Evolutionary conservation across 2,888 invertebrate species (phyloP).

Genomic region (Temnothorax unifasciatus): DNA sequence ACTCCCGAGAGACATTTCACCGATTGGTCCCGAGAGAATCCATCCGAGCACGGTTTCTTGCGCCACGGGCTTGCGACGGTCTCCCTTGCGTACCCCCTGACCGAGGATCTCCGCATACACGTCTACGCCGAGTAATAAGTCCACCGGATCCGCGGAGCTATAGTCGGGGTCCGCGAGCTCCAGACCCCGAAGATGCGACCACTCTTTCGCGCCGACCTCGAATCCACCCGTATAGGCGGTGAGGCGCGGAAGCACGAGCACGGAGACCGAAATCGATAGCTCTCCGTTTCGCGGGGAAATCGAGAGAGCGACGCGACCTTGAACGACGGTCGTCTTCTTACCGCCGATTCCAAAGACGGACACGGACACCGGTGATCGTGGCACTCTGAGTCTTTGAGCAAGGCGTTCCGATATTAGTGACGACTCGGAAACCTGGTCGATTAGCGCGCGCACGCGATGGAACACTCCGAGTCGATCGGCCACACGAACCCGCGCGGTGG

Average conservation of each 20-base stretch:
- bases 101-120: background rate
- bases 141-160: background rate
- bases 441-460: too few relatives aligned
- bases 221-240: background rate
- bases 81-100: background rate
- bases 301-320: background rate
- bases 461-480: too few relatives aligned
- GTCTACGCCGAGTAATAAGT: background rate
- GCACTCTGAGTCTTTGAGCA: background rate
- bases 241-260: background rate
- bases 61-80: background rate
- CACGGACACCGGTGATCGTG: background rate
- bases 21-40: background rate
- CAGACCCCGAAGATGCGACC: background rate
- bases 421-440: background rate
- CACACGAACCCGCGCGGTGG: too few relatives aligned
- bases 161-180: background rate
- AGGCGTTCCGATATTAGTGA: background rate
- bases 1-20: too few relatives aligned
- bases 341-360: background rate
- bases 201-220: background rate
- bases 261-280: background rate
- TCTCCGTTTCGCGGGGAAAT: too few relatives aligned
- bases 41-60: background rate
- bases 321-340: rapidly evolving